Evolutionary conservation across 2,888 invertebrate genomes (phyloP).

Genomic region (Cynaeus angustus): DNA sequence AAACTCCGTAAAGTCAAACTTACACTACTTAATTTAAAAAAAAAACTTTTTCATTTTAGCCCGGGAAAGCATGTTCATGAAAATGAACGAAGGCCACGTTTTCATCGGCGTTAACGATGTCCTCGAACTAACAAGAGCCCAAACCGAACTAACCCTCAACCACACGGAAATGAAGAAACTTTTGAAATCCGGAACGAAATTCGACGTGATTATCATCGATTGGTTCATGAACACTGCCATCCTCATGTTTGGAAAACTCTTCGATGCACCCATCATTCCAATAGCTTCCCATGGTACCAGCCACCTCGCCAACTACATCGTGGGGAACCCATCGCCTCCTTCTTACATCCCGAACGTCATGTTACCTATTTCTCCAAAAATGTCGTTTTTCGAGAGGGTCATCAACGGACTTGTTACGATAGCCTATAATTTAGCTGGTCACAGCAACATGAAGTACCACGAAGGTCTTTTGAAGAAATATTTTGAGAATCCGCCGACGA

Average conservation of each 20-base stretch:
- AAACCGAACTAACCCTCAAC: slow-evolving; percentile 51
- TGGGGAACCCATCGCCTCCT: slow-evolving; percentile 64
- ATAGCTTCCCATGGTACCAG: slow-evolving; percentile 56
- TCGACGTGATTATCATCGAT: slow-evolving; percentile 63
- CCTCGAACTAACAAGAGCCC: slow-evolving; percentile 41
- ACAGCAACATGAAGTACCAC: slow-evolving; percentile 46
- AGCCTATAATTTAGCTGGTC: slow-evolving; percentile 35
- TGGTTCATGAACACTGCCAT: slow-evolving; percentile 64
- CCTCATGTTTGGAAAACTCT: slow-evolving; percentile 61
- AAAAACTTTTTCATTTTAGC: slow-evolving; percentile 29
- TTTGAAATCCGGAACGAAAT: slow-evolving; percentile 55
- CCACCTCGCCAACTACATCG: slow-evolving; percentile 45
- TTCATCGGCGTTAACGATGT: slow-evolving; percentile 39
- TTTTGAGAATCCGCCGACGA: slow-evolving; percentile 59
- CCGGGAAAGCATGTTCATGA: slow-evolving; percentile 49
- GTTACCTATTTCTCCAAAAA: slow-evolving; percentile 59
- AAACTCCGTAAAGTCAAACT: too few relatives aligned
- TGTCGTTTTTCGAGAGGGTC: slow-evolving; percentile 55
- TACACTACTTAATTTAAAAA: too few relatives aligned
- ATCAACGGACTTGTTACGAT: slow-evolving; percentile 31
- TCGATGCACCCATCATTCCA: slow-evolving; percentile 62
- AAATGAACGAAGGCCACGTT: slow-evolving; percentile 50
- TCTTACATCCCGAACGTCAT: slow-evolving; percentile 65
- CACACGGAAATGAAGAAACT: slow-evolving; percentile 52
- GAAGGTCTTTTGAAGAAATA: slow-evolving; percentile 54